phyloP scores from a whole-genome alignment of 2,113 vertebrate genomes.

The Sisor rabdophorus region DNA sequence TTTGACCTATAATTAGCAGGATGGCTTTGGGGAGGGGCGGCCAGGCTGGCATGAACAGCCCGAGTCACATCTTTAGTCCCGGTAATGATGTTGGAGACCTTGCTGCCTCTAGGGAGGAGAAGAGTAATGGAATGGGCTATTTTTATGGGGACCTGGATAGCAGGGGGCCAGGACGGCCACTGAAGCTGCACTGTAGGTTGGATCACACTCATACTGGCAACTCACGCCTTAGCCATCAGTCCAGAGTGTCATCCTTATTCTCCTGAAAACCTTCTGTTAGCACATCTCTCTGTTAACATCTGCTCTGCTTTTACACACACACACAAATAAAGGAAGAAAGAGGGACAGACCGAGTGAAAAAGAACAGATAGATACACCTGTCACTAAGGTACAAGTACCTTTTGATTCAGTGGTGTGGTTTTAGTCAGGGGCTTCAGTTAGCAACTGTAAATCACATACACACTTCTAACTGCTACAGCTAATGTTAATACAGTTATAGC shows the following conservation, averaged over 20 bases:
- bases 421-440: too few relatives aligned
- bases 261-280: slow-evolving; percentile 12
- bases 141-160: slow-evolving; percentile 75
- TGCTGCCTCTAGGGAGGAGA: slow-evolving; percentile 85
- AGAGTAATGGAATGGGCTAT: slow-evolving; percentile 99
- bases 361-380: neutral
- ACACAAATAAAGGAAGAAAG: slow-evolving; percentile 1
- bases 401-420: too few relatives aligned
- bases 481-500: too few relatives aligned
- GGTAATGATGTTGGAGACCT: slow-evolving; percentile 99
- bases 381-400: too few relatives aligned
- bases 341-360: neutral
- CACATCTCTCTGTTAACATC: slow-evolving; percentile 53
- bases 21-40: slow-evolving; percentile 75
- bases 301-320: slow-evolving; percentile 53
- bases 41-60: slow-evolving; percentile 59
- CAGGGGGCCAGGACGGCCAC: slow-evolving; percentile 32
- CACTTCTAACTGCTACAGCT: too few relatives aligned
- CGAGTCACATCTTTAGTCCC: slow-evolving; percentile 94
- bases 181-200: slow-evolving; percentile 37
- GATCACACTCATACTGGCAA: slow-evolving; percentile 37
- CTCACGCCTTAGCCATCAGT: slow-evolving; percentile 76
- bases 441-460: too few relatives aligned
- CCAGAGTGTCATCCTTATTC: slow-evolving; percentile 75
- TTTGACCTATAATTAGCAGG: slow-evolving; percentile 99